Evolutionary conservation across 1,140 invertebrate species (phyloP), one percentile per base, ranked within the genome.

Genomic region (Gerris buenoi): DNA sequence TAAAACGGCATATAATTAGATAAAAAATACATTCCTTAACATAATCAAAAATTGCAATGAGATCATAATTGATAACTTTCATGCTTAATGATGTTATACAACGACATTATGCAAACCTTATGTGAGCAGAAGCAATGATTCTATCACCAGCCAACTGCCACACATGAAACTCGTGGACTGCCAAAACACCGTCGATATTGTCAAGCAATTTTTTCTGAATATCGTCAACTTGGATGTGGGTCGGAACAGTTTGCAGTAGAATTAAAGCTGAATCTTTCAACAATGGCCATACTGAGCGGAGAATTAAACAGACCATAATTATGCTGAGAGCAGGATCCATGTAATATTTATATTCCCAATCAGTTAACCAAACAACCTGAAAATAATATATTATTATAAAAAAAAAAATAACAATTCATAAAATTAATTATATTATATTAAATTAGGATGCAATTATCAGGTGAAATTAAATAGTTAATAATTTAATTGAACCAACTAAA

Each of bases 321-420:
- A 93, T 83, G 79, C 92, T 96, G 63, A 98, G 83, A 25, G 88
- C 87, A 23, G 96, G 96, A 81, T 99, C 96, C 72, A 98, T 90
- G 76, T 97, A 97, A 75, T 82, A 84, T 71, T 81, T 85, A 74
- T 87, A 89, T 67, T 88, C 74, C 87, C 90, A 94, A 2, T 93
- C 81, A 0, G 91, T 94, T 46, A 88, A 79, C 88, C 88, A 91
- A 25, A 97, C 93, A 33, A 93, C 83, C 59, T 74, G 67, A 25
- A 69, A 66, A n/a, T n/a, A n/a, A n/a, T n/a, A n/a, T n/a, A n/a
- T n/a, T n/a, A n/a, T n/a, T n/a, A 25, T 5, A 27, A 15, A 26
- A 13, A 2, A 63, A 27, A 63, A 2, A 2, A 1, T n/a, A n/a
- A n/a, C n/a, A n/a, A n/a, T n/a, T n/a, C n/a, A 63, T 2, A 25